Base-by-base conservation (phyloP, 1,140 invertebrate species). In the Galleria mellonella region DNA sequence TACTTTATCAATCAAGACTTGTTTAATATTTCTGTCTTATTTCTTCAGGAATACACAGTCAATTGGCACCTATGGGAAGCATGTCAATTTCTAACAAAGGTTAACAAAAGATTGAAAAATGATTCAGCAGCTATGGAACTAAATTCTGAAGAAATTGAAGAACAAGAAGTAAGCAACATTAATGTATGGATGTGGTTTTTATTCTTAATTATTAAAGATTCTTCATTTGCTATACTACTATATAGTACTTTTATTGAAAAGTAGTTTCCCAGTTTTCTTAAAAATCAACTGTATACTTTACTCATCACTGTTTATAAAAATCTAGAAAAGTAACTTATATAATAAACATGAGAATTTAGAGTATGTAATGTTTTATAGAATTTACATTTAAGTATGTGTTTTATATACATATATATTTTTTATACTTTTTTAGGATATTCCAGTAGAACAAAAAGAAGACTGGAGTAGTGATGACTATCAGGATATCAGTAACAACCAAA, bases 11-110 rank as follows among this genome's bases (percentile, higher is more conserved):
- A n/a, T n/a, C n/a, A n/a, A n/a, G n/a, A n/a, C n/a, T 33, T 33
- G 2, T 10, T 33, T 12, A 10, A 1, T 33, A 11, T 33, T 33
- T 33, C 17, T 23, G n/a, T n/a, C 17, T 23, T 6, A 23, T 23
- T 3, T 23, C 43, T 58, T 62, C 33, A 68, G 77, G 64, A 55
- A 43, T 78, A 75, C 38, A 76, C 78, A 58, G 58, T 84, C 0
- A 77, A 73, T 32, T 82, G 77, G 77, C 81, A 82, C 40, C 55
- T 84, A 38, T 84, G 81, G 77, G 63, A 73, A 36, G 50, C 73
- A 0, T 84, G 79, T 43, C 71, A 75, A 27, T 84, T 82, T 49
- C 49, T 83, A 31, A 52, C 62, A 14, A 72, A 67, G 58, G 70
- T 76, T 0, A 73, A 66, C 27, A 68, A 45, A 62, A 63, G 54